Evolutionary conservation across 1,140 invertebrate genomes (phyloP), one percentile per base, ranked within the genome.

Genomic region (Zaprionus camerounensis): DNA sequence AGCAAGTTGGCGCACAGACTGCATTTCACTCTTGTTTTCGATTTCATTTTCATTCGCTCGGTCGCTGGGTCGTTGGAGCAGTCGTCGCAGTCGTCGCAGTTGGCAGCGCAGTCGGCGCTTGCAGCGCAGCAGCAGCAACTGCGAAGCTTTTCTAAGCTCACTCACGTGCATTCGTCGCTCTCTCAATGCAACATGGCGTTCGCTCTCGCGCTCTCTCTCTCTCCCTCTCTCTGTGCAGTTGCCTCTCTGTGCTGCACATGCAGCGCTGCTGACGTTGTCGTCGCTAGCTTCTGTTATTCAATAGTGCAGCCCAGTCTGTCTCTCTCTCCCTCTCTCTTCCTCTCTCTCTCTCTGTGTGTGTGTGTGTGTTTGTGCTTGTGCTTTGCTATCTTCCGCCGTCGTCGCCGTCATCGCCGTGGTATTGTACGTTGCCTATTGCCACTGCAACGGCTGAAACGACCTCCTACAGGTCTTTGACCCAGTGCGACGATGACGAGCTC

Each of bases 401-500:
- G 71, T 49, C 63, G 63, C 49, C 58, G 62, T 56, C 75, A 82
- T 86, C 78, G 81, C 85, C 81, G 78, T 90, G 85, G 86, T 90
- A 90, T 90, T 90, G 85, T 88, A 90, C 85, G 85, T 88, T 88
- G 85, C 85, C 81, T 87, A 83, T 91, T 87, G 90, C 90, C 76
- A 91, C 86, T 91, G 85, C 90, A 91, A 83, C 85, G 87, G 80
- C 80, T 83, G 72, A 91, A 92, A 92, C 91, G 91, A 92, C 91
- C 91, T 92, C 91, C 87, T 92, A 91, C 91, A 92, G 91, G 91
- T 92, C 91, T 92, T 92, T 92, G 91, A 92, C 91, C 91, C 84
- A 91, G 74, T 86, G 81, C 74, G 76, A 51, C 66, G 72, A 77
- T 67, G 57, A 58, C 75, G 73, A 49, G 51, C 76, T 68, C 58